A percentile compares a stretch with the other conserved stretches of the same genome.
Evolutionary conservation across 2,888 invertebrate species (phyloP).

Genomic region (Cyclophora punctaria): DNA sequence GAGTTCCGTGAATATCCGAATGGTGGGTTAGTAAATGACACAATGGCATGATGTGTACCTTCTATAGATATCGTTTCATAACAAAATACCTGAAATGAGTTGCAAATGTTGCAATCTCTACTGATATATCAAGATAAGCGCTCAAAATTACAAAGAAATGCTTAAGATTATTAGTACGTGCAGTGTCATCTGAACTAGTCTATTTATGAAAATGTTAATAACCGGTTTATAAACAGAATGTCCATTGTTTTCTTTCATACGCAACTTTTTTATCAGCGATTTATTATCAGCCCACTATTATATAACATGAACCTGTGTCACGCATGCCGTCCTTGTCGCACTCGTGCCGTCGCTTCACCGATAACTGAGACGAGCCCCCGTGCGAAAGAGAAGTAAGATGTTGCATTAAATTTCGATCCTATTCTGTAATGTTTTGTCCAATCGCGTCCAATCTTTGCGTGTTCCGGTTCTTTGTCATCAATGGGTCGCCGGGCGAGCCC

Average conservation of each 20-base stretch:
- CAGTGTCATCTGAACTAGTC: too few species aligned
- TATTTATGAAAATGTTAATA: too few species aligned
- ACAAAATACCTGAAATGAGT: too few species aligned
- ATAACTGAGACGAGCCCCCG: slow-evolving; percentile 17
- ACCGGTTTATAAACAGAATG: slow-evolving; percentile 3
- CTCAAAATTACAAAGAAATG: too few species aligned
- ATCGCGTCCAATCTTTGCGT: slow-evolving; percentile 76
- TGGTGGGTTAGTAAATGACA: too few species aligned
- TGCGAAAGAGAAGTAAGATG: slow-evolving; percentile 43
- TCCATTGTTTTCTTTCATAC: slow-evolving; percentile 41
- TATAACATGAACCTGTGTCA: slow-evolving; percentile 52
- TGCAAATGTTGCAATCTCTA: too few species aligned
- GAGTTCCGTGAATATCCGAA: too few species aligned
- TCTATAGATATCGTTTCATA: too few species aligned
- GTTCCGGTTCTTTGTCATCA: slow-evolving; percentile 82
- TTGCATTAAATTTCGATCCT: slow-evolving; percentile 72
- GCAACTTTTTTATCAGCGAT: slow-evolving; percentile 69
- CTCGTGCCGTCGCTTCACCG: slow-evolving; percentile 21
- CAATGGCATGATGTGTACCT: too few species aligned
- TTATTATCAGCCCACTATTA: slow-evolving; percentile 67
- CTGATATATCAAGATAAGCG: too few species aligned
- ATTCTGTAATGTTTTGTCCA: slow-evolving; percentile 73
- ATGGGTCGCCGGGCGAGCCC: slow-evolving; percentile 80
- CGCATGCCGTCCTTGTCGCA: slow-evolving; percentile 38
- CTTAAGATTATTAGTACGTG: too few species aligned